Evolutionary conservation across 2,888 invertebrate species (phyloP), one percentile per base, ranked within the genome.

Genomic region (Alloscopus bannaensis): DNA sequence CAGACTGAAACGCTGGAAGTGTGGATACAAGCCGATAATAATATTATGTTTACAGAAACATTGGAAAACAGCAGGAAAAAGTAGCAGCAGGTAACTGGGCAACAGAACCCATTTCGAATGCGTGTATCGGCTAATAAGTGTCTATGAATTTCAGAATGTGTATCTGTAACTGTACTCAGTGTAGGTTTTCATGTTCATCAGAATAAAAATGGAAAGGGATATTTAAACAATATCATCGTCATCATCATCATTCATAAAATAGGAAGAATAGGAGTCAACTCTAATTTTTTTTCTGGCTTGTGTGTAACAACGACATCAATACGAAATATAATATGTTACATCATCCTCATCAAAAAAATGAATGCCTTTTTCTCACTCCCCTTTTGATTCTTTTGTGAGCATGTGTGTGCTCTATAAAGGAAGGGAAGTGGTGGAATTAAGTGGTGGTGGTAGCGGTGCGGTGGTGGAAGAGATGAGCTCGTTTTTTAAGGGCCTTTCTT

Each of bases 401-500:
- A 36, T n/a, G n/a, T n/a, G n/a, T n/a, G n/a, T n/a, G n/a, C n/a
- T n/a, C n/a, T n/a, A n/a, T n/a, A n/a, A n/a, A n/a, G n/a, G n/a
- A n/a, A n/a, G n/a, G n/a, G n/a, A n/a, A n/a, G n/a, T n/a, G n/a
- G n/a, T n/a, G n/a, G n/a, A n/a, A n/a, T n/a, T n/a, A n/a, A n/a
- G n/a, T n/a, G n/a, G n/a, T n/a, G n/a, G n/a, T n/a, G n/a, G n/a
- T n/a, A n/a, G 26, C 36, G n/a, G 24, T 59, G 29, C 18, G 28
- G 16, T 28, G 42, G 18, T 59, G 26, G 60, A n/a, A 28, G 47
- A 65, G 26, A 78, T 76, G 70, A 64, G 28, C 70, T 64, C 8
- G 42, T 70, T 20, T 69, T 78, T 47, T 42, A 28, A n/a, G n/a
- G n/a, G 26, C 28, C 29, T 57, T 73, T 73, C 60, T 57, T 66